Base-by-base conservation (phyloP, 2,888 invertebrate genomes). In the Proisotoma minuta region DNA sequence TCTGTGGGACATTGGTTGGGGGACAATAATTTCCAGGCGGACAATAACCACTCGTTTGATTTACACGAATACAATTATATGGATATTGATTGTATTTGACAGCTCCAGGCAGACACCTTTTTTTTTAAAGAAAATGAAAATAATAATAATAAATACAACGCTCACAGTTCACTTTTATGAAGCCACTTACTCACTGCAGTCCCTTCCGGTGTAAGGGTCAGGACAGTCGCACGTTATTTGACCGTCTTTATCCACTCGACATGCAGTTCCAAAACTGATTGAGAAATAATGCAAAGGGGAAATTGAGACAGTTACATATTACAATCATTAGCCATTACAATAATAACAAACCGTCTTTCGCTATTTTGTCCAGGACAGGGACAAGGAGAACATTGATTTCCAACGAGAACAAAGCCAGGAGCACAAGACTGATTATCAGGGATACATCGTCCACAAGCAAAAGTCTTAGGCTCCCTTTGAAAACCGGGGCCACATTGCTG, bases 21-120 rank as follows among this genome's bases (percentile, higher is more conserved):
- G 63, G 62, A 50, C 67, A 67, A 8, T 20, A 26, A 23, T 63
- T 63, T 43, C 63, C 62, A 8, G 47, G 27, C 0, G 60, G 62
- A 28, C 63, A 67, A 2, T 39, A 23, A 5, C 49, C 23, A 54
- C 57, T 65, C n/a, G 65, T 62, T 34, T 56, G 60, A 53, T 62
- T 62, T 2, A 29, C 18, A 22, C 62, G 20, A 12, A 60, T 23
- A 27, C 69, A 69, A 24, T 63, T 60, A 53, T 69, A 66, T 0
- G 69, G 69, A 26, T 56, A 57, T 26, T 63, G 59, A 27, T 66
- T 62, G 18, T 51, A 57, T 26, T 62, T 62, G 4, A 69, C 40
- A 18, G 66, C 48, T 15, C 69, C 69, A 22, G 69, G 66, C 18
- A 66, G 62, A 61, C 69, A 69, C n/a, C n/a, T n/a, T n/a, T n/a